Conservation (phyloP, 2,888 invertebrate genomes). For the Ypsolopha scabrella region DNA sequence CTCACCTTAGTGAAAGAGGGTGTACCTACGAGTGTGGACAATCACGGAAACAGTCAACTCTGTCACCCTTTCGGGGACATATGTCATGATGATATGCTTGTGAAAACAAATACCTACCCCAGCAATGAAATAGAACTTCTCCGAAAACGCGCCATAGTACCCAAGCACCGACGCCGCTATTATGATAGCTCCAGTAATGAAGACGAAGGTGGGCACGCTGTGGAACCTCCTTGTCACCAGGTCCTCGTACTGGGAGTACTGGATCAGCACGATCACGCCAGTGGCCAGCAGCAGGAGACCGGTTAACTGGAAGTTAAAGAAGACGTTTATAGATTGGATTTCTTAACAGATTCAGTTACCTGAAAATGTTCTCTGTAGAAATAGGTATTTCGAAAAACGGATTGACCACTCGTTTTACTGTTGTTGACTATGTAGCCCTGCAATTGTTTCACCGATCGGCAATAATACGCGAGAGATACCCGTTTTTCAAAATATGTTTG, state of each 20-base stretch:
- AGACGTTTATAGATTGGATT: neutral
- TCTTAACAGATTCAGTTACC: no score
- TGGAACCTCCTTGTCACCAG: constrained; percentile 74
- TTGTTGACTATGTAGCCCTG: no score
- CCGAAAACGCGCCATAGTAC: constrained; percentile 87
- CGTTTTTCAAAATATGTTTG: no score
- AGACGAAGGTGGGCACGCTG: constrained; percentile 74
- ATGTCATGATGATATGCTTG: neutral
- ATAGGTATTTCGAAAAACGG: no score
- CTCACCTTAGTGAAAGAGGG: no score
- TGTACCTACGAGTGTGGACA: no score
- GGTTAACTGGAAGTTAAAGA: constrained; percentile 72
- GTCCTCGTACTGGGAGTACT: constrained; percentile 71
- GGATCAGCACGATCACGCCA: constrained; percentile 73
- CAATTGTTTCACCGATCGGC: no score
- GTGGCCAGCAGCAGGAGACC: constrained; percentile 79
- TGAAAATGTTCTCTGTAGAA: no score
- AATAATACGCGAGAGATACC: no score
- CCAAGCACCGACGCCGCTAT: constrained; percentile 83
- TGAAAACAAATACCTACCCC: constrained; percentile 64
- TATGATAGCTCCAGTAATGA: constrained; percentile 77
- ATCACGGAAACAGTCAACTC: no score
- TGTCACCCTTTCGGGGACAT: neutral
- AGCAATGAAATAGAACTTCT: constrained; percentile 84
- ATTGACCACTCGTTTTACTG: no score